phyloP scores from a whole-genome alignment of 2,113 vertebrate genomes.

The Isurus oxyrinchus region DNA sequence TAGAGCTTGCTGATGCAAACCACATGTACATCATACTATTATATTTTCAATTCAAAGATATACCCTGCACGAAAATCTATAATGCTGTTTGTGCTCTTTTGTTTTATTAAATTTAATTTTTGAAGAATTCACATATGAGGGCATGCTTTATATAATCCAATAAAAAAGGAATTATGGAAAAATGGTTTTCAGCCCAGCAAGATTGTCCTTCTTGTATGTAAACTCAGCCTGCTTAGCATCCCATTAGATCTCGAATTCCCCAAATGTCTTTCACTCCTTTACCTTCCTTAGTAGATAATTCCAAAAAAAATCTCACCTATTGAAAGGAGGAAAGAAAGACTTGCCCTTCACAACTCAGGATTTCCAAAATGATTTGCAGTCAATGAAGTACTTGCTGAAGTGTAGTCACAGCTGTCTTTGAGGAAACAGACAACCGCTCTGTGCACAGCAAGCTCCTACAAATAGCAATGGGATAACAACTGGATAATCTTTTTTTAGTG shows the following conservation, averaged over 20 bases:
- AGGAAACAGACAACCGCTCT: too few species aligned
- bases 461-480: too few species aligned
- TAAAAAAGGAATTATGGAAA: background rate
- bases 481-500: too few species aligned
- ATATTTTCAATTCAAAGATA: background rate
- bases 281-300: background rate
- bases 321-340: background rate
- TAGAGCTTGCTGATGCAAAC: background rate
- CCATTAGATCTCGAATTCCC: background rate
- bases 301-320: background rate
- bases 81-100: background rate
- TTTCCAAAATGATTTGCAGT: background rate
- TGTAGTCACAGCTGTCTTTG: background rate
- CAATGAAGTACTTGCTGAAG: background rate
- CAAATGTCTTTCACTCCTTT: background rate
- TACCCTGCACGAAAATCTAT: background rate
- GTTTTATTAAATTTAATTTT: background rate
- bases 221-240: background rate
- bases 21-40: background rate
- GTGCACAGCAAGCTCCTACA: too few species aligned
- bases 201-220: background rate
- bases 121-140: background rate
- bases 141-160: background rate
- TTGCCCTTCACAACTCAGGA: background rate
- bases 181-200: background rate